These are phyloP conservation scores for Harpalus rubripes DNA, from an alignment of 2,888 invertebrate genomes.

Conservation along the genomic window DNA sequence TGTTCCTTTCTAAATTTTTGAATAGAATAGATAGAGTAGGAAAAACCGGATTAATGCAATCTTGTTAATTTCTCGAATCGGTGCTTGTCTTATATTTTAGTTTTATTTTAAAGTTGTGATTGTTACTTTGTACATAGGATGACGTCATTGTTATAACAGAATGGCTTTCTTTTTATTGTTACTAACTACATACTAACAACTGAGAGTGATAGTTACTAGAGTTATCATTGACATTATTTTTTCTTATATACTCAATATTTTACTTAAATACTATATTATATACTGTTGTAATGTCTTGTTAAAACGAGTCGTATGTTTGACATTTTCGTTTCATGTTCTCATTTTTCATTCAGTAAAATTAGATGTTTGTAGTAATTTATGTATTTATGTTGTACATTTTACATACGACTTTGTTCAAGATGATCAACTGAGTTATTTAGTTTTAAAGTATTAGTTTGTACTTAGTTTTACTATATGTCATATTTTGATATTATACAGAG, in stretches of 20 bases:
- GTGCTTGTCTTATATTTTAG: constrained; percentile 63
- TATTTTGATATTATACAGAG: constrained; percentile 58
- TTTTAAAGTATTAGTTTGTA: constrained; percentile 59
- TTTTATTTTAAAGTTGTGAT: constrained; percentile 63
- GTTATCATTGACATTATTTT: constrained; percentile 52
- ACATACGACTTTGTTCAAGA: constrained; percentile 41
- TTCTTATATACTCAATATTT: constrained; percentile 59
- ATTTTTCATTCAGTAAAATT: constrained; percentile 54
- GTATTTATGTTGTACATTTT: constrained; percentile 49
- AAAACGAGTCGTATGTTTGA: constrained; percentile 23
- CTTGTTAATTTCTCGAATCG: constrained; percentile 49
- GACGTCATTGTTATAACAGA: constrained; percentile 58
- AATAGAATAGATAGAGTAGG: neutral
- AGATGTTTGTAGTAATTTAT: constrained; percentile 62
- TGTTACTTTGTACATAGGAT: constrained; percentile 60
- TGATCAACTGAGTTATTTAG: constrained; percentile 62
- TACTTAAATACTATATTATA: constrained; percentile 50
- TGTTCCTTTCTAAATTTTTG: constrained; percentile 14
- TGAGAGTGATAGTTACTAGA: constrained; percentile 57
- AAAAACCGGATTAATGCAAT: constrained; percentile 21
- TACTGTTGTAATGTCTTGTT: constrained; percentile 50
- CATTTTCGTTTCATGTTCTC: constrained; percentile 56
- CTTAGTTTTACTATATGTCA: constrained; percentile 51
- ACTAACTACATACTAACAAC: constrained; percentile 62
- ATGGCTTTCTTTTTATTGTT: constrained; percentile 63